Evolutionary conservation across 2,113 vertebrate genomes (phyloP), one percentile per base, ranked within the genome.

Genomic region (Entelurus aequoreus): DNA sequence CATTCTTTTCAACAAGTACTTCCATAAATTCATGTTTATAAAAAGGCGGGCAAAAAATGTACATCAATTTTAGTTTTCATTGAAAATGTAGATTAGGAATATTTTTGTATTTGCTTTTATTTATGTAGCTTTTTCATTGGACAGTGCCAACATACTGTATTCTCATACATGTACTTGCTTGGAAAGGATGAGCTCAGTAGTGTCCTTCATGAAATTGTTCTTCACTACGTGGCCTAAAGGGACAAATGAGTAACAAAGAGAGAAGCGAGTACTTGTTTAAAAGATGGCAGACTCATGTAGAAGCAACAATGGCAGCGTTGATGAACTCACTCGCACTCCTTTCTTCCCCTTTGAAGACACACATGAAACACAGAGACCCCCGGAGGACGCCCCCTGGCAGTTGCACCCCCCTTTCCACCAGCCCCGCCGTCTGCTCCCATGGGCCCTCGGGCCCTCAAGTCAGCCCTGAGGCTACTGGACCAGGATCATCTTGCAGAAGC

Each of bases 401-500:
- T 91, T 90, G 90, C 88, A 85, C 5, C 54, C 60, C 57, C 40
- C 21, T 35, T 28, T 28, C 51, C 77, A 84, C 54, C 15, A 15
- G 49, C 59, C 60, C 48, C 55, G 58, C 38, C 48, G 10, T 28
- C 62, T 85, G 80, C 86, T 80, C 75, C 90, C 89, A 78, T 85
- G 66, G 90, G 90, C 88, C 80, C 66, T 28, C 90, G 86, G 66
- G 92, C 93, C 93, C 93, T 83, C 91, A 90, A 93, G 93, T 85
- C 87, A 92, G 91, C 92, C 93, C 93, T 65, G 85, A 88, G 93
- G 94, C 94, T 90, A 93, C 88, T 87, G 80, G 86, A 93, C 89
- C 84, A 92, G 92, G 91, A 92, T 78, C 77, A 84, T 90, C 89
- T 91, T 87, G 84, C 80, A 80, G 59, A 56, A 69, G 49, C 78